A percentile compares a stretch with the other conserved stretches of the same genome.
Conservation (phyloP, 2,113 vertebrate species). For the Mus pahari region DNA sequence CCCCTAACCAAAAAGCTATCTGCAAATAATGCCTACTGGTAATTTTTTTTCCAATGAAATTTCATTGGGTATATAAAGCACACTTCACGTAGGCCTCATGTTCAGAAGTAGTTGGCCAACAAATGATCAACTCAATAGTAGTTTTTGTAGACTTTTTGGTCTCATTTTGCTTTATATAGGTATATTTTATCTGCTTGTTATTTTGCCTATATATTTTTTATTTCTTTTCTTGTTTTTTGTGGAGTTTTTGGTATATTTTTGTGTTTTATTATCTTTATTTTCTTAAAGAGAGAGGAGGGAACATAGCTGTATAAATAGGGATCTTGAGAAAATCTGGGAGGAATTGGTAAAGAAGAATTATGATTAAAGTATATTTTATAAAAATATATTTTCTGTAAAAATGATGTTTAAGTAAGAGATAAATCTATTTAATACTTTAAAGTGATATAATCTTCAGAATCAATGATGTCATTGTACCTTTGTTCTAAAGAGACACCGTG, state of each 20-base stretch:
- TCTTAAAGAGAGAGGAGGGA: not conserved
- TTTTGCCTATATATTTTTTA: not conserved
- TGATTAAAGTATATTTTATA: not conserved
- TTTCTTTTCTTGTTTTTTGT: not conserved
- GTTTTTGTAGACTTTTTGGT: not conserved
- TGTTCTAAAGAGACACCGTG: not conserved
- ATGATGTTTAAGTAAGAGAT: conserved; percentile 1
- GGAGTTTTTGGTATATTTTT: not conserved
- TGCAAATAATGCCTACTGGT: not conserved
- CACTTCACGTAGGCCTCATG: no score
- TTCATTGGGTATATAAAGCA: not conserved
- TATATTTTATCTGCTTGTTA: not conserved
- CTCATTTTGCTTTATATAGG: not conserved
- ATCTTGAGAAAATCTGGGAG: not conserved
- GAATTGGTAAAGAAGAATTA: not conserved
- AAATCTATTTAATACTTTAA: conserved; percentile 14
- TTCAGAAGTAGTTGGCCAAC: not conserved
- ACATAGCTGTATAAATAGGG: not conserved
- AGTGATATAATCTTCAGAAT: not conserved
- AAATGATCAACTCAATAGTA: not conserved
- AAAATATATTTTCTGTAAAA: not conserved
- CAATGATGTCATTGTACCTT: not conserved
- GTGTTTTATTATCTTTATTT: not conserved
- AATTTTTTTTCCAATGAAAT: not conserved
- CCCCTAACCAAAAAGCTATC: not conserved